phyloP scores from a whole-genome alignment of 2,888 invertebrate genomes.

The Drosophila multiciliata region DNA sequence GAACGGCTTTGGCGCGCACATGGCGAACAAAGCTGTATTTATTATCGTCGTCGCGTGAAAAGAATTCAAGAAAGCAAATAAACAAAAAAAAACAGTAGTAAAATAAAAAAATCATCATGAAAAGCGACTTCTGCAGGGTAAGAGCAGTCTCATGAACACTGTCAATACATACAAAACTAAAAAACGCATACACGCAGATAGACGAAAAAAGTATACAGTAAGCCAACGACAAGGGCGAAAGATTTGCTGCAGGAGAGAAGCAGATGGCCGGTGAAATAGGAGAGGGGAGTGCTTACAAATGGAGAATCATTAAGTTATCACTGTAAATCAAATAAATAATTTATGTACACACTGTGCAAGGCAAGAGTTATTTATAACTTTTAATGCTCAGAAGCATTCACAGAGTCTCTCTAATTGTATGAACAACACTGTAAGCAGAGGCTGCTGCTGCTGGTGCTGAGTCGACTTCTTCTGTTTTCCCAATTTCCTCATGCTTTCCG shows the following conservation, averaged over 20 bases:
- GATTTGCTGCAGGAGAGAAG: conserved; percentile 65
- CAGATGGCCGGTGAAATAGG: neutral
- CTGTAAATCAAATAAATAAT: conserved; percentile 19
- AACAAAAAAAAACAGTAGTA: conserved; percentile 14
- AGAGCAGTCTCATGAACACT: conserved; percentile 53
- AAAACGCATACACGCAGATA: conserved; percentile 19
- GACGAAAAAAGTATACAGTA: conserved; percentile 40
- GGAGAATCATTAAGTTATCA: conserved; percentile 27
- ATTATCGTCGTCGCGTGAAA: conserved; percentile 52
- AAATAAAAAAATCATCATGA: conserved; percentile 56
- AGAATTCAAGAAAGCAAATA: conserved; percentile 38
- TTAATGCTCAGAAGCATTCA: neutral
- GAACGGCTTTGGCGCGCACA: conserved; percentile 56
- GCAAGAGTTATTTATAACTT: conserved; percentile 30
- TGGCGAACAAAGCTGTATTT: conserved; percentile 65
- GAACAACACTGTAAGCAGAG: conserved; percentile 50
- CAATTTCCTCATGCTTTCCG: conserved; percentile 30
- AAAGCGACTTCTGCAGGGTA: conserved; percentile 26
- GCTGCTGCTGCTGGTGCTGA: conserved; percentile 18
- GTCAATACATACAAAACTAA: conserved; percentile 31
- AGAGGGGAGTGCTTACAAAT: conserved; percentile 23
- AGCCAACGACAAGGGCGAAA: conserved; percentile 53
- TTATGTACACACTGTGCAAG: conserved; percentile 13
- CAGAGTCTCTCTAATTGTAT: conserved; percentile 54
- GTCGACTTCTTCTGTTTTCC: conserved; percentile 48